A percentile compares a stretch with the other conserved stretches of the same genome.
Evolutionary conservation across 2,113 vertebrate genomes (phyloP).

Genomic region (Colinus virginianus): DNA sequence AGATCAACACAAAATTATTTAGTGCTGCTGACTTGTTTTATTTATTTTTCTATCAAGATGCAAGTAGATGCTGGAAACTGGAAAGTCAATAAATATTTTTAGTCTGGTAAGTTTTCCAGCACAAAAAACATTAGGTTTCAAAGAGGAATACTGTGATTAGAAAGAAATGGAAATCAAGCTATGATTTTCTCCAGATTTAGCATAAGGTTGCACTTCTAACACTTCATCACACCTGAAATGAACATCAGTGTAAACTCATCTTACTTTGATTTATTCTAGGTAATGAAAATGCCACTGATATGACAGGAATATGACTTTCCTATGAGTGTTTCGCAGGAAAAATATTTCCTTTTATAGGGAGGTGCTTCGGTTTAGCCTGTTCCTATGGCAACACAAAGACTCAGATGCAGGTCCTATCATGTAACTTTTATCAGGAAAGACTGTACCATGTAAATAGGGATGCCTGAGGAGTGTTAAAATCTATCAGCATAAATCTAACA

Average conservation of each 20-base stretch:
- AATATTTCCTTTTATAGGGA: neutral
- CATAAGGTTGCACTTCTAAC: neutral
- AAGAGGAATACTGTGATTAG: neutral
- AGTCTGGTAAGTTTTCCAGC: neutral
- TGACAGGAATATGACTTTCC: neutral
- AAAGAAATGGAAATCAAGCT: neutral
- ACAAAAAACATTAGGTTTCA: neutral
- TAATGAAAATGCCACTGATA: neutral
- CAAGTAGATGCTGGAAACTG: neutral
- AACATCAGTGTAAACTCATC: neutral
- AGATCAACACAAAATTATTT: neutral
- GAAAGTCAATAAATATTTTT: neutral
- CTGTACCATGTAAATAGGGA: neutral
- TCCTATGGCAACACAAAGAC: slow-evolving; percentile 19
- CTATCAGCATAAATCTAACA: neutral
- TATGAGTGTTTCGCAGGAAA: neutral
- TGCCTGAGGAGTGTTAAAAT: neutral
- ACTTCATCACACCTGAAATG: neutral
- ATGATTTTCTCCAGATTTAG: neutral
- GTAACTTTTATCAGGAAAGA: neutral
- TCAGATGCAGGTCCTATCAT: neutral
- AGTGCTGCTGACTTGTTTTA: neutral
- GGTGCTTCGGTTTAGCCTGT: neutral
- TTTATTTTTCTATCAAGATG: neutral
- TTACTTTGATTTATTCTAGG: neutral